These are phyloP conservation scores for Alitta virens DNA, from an alignment of 2,888 invertebrate species.

Conservation along the genomic window DNA sequence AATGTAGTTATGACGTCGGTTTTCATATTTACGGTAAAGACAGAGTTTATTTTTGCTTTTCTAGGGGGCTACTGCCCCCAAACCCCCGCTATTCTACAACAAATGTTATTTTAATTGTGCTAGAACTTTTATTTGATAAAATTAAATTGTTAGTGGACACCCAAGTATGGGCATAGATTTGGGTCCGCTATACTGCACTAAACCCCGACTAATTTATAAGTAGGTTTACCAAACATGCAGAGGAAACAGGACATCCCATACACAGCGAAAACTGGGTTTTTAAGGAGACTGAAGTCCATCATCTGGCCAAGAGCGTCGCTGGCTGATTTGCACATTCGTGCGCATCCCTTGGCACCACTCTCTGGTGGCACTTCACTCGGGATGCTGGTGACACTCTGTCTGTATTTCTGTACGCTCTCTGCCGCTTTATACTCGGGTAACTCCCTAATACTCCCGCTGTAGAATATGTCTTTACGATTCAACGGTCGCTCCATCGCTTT, in stretches of 20 bases:
- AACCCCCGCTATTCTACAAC: no score
- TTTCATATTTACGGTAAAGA: no score
- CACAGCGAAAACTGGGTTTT: conserved; percentile 75
- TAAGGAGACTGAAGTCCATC: conserved; percentile 81
- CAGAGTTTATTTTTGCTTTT: no score
- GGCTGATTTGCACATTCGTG: conserved; percentile 1
- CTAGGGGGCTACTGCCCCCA: no score
- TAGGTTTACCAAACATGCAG: conserved; percentile 46
- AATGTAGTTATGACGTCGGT: no score
- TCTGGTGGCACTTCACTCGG: conserved; percentile 47
- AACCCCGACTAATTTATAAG: no score
- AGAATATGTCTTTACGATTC: conserved; percentile 93
- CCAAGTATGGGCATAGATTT: no score
- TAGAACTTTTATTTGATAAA: no score
- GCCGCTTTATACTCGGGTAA: conserved; percentile 83
- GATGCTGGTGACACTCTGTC: conserved; percentile 78
- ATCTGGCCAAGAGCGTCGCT: conserved; percentile 58
- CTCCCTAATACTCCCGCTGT: conserved; percentile 90
- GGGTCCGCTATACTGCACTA: no score
- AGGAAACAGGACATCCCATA: conserved; percentile 47
- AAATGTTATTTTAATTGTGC: no score
- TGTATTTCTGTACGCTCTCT: conserved; percentile 79
- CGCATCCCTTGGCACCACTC: not conserved
- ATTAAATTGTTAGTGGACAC: no score
- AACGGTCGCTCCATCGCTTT: conserved; percentile 65